Percentiles rank a stretch among this genome's conserved stretches.
Conservation (phyloP, 2,888 invertebrate species). For the Galeruca laticollis region DNA sequence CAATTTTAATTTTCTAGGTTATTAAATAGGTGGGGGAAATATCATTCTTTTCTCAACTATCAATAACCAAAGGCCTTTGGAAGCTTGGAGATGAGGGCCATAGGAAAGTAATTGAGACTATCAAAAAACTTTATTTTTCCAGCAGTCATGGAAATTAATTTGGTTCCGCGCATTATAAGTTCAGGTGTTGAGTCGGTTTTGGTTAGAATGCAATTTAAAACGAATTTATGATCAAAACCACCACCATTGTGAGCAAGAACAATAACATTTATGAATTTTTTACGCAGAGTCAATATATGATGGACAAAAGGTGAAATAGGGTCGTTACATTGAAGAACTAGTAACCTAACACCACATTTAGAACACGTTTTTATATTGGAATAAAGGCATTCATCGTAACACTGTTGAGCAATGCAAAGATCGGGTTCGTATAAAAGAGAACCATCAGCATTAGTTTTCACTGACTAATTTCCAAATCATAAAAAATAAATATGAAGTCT, state of each 20-base stretch:
- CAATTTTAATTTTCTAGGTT: slow-evolving; percentile 35
- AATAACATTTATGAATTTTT: slow-evolving; percentile 29
- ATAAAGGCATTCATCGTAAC: slow-evolving; percentile 8
- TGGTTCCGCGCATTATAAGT: slow-evolving; percentile 44
- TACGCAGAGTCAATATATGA: slow-evolving; percentile 20
- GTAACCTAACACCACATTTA: slow-evolving; percentile 24
- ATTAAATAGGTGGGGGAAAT: slow-evolving; percentile 50
- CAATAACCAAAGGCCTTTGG: slow-evolving; percentile 41
- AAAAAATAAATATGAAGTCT: slow-evolving; percentile 44
- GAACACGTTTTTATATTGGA: neutral
- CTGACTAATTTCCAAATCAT: slow-evolving; percentile 47
- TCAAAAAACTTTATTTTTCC: slow-evolving; percentile 43
- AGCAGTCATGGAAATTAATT: slow-evolving; percentile 39
- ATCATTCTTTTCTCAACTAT: slow-evolving; percentile 45
- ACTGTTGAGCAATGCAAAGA: slow-evolving; percentile 9
- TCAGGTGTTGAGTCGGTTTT: slow-evolving; percentile 37
- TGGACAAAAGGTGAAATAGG: slow-evolving; percentile 6
- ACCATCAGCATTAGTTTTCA: slow-evolving; percentile 27
- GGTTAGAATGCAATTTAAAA: no score
- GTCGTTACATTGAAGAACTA: slow-evolving; percentile 9
- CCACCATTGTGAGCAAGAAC: slow-evolving; percentile 37
- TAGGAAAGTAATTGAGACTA: slow-evolving; percentile 55
- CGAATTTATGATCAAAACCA: slow-evolving; percentile 36
- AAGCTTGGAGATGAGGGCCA: slow-evolving; percentile 43
- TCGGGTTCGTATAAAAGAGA: slow-evolving; percentile 41